Percentiles rank a stretch among this genome's conserved stretches.
These are phyloP conservation scores for Ditula angustiorana DNA, from an alignment of 2,888 invertebrate species.

Conservation along the genomic window DNA sequence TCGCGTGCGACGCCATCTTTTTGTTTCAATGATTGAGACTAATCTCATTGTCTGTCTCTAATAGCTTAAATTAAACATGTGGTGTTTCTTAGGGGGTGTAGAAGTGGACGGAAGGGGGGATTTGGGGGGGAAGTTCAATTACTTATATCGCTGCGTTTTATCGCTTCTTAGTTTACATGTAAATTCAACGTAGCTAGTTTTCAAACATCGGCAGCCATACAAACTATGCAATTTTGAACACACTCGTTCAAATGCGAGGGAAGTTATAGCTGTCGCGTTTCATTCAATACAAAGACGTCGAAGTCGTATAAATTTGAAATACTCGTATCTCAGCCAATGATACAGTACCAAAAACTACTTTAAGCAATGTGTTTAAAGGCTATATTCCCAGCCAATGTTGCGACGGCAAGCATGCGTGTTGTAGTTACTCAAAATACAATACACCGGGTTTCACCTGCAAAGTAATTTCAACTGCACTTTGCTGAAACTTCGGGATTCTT, in stretches of 20 bases:
- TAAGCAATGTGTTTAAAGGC: not conserved
- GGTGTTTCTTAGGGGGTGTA: too few species aligned
- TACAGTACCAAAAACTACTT: not conserved
- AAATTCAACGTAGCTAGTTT: too few species aligned
- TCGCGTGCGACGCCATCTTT: too few species aligned
- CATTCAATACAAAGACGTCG: slow-evolving; percentile 1
- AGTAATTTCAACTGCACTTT: slow-evolving; percentile 2
- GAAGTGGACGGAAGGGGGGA: too few species aligned
- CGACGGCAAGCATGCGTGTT: not conserved
- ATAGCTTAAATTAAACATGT: too few species aligned
- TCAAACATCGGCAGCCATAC: not conserved
- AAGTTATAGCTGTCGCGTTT: not conserved
- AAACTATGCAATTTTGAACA: not conserved
- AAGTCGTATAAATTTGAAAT: not conserved
- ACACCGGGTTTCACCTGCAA: not conserved
- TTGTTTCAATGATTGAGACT: too few species aligned
- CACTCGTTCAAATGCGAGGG: not conserved
- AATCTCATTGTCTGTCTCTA: too few species aligned
- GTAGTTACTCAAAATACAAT: not conserved
- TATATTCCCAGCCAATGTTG: not conserved
- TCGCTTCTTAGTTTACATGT: too few species aligned
- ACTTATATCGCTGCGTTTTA: too few species aligned
- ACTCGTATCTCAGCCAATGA: not conserved
- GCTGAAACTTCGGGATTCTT: not conserved
- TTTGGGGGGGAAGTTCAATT: too few species aligned